These are phyloP conservation scores for Myoxocephalus aenaeus DNA, from an alignment of 2,797 vertebrate species.

Conservation along the genomic window DNA sequence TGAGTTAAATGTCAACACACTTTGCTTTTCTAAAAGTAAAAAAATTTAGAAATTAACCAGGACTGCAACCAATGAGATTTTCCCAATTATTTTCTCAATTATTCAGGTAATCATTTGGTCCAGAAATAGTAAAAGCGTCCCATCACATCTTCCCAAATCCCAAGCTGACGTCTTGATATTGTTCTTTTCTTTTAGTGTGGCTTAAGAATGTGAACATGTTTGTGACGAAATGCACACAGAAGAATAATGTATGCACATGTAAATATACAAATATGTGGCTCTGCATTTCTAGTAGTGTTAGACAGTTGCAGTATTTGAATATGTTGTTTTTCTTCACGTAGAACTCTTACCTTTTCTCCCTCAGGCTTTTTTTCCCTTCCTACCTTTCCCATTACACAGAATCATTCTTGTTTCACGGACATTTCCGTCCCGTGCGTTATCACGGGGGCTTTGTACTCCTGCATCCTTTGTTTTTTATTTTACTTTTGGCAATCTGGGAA, in stretches of 20 bases:
- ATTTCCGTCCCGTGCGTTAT: conserved; percentile 30
- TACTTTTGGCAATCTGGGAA: conserved; percentile 29
- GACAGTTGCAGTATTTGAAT: conserved; percentile 10
- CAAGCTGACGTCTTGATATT: no score
- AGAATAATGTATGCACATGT: conserved; percentile 18
- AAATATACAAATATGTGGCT: neutral
- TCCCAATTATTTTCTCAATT: neutral
- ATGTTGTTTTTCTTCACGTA: neutral
- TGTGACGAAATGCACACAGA: neutral
- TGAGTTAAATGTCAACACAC: no score
- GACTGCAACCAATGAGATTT: neutral
- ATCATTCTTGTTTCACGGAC: conserved; percentile 10
- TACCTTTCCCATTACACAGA: conserved; percentile 35
- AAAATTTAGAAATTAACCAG: neutral
- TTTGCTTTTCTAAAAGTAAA: neutral
- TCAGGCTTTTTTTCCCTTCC: conserved; percentile 1
- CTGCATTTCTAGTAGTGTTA: neutral
- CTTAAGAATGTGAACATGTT: neutral
- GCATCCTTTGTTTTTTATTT: conserved; percentile 36
- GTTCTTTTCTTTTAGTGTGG: neutral
- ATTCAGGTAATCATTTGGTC: neutral
- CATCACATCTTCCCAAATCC: neutral
- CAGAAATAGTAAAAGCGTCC: neutral
- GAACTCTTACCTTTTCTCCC: neutral
- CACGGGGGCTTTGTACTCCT: conserved; percentile 22